phyloP scores from a whole-genome alignment of 2,113 vertebrate genomes.

The Myiopsitta monachus region DNA sequence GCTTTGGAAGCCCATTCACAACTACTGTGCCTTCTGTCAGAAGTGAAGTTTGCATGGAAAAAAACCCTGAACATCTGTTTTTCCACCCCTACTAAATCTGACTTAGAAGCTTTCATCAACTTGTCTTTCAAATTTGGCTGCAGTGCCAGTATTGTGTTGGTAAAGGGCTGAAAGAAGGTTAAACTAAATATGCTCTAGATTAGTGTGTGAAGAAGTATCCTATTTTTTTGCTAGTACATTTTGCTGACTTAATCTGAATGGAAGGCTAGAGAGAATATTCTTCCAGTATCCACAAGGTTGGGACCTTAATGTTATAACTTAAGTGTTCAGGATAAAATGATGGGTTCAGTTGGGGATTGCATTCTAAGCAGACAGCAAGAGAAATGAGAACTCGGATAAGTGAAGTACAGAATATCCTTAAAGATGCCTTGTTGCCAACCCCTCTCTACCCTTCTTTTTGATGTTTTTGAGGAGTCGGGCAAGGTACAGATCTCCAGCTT shows the following conservation, averaged over 20 bases:
- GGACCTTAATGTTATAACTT: neutral
- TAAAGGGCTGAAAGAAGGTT: slow-evolving; percentile 46
- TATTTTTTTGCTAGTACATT: slow-evolving; percentile 32
- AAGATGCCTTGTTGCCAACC: neutral
- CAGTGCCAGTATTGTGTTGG: slow-evolving; percentile 13
- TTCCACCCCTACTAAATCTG: slow-evolving; percentile 48
- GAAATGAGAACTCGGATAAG: neutral
- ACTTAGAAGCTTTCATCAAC: slow-evolving; percentile 61
- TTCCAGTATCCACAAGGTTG: neutral
- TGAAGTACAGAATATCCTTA: neutral
- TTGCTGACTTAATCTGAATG: slow-evolving; percentile 5
- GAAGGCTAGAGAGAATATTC: neutral
- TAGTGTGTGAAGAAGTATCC: neutral
- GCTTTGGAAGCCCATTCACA: slow-evolving; percentile 46
- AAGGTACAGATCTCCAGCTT: neutral
- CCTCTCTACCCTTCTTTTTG: neutral
- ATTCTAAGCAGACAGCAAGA: neutral
- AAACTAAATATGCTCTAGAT: slow-evolving; percentile 28
- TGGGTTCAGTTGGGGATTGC: neutral
- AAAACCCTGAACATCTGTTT: slow-evolving; percentile 42
- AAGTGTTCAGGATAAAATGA: neutral
- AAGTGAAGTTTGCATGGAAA: slow-evolving; percentile 25
- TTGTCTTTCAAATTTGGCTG: slow-evolving; percentile 59
- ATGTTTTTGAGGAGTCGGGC: neutral
- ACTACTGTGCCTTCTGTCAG: slow-evolving; percentile 34